Base-by-base conservation (phyloP, 2,888 invertebrate genomes). In the Heliconius charithonia region DNA sequence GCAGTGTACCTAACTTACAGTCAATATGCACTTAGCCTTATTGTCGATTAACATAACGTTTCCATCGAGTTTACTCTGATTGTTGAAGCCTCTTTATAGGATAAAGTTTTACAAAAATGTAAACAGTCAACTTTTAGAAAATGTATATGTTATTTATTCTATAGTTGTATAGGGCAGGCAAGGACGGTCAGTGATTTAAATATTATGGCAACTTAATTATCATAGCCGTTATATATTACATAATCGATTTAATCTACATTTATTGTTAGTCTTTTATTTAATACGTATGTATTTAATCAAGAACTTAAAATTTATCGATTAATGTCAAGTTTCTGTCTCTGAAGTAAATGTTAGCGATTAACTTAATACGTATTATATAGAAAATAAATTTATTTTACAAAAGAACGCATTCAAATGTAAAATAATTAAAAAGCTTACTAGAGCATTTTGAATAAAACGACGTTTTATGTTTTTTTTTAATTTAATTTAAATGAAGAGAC, bases 161-260 rank as follows among this genome's bases (percentile, higher is more conserved):
- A 41, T 25, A 1, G 19, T 7, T 41, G 7, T 41, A 25, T 3
- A 41, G 41, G n/a, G 16, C 25, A 69, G n/a, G 13, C 41, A 69
- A 69, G 41, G 69, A 12, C 41, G 25, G n/a, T 41, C 69, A 41
- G 69, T 41, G 69, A 45, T 25, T 45, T 41, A 10, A 37, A 67
- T 67, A 41, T 37, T 69, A 25, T 69, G 25, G 16, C 69, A 69
- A 25, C 25, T 69, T 41, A 41, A 45, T 41, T 69, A 69, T 25
- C 67, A 69, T 4, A 69, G 25, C 67, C 67, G 67, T 67, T 67
- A 67, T 37, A 67, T 67, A 37, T 67, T 41, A 25, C 37, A 69
- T 69, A 69, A 69, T 16, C n/a, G 25, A 69, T 67, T 37, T 4
- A 41, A 67, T 32, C 4, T 67, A n/a, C n/a, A 67, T 13, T 67